phyloP scores from a whole-genome alignment of 2,113 vertebrate genomes.

The Nannospalax galili region DNA sequence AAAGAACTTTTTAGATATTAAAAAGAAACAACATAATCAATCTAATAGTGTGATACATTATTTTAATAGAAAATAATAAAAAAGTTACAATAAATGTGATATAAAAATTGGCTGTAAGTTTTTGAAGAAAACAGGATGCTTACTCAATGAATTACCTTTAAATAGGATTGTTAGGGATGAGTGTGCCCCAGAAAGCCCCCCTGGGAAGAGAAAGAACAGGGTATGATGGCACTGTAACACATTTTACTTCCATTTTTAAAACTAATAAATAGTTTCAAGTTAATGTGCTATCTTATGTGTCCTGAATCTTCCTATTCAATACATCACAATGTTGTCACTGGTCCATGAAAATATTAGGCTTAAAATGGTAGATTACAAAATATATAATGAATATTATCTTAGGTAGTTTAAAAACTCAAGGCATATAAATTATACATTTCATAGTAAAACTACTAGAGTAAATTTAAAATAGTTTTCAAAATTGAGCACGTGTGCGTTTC shows the following conservation, averaged over 20 bases:
- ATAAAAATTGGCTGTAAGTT: neutral
- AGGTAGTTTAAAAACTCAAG: neutral
- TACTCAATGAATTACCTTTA: neutral
- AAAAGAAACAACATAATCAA: too few species aligned
- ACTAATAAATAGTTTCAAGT: neutral
- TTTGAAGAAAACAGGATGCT: neutral
- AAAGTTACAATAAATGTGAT: neutral
- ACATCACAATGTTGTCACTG: neutral
- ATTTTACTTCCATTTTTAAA: neutral
- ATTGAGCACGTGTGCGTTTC: neutral
- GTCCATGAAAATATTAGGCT: neutral
- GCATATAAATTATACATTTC: neutral
- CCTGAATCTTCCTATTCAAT: neutral
- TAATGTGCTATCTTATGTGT: neutral
- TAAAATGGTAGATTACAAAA: neutral
- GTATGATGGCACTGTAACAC: accelerated
- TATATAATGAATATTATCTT: neutral
- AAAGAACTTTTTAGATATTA: neutral
- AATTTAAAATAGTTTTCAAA: neutral
- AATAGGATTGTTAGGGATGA: neutral
- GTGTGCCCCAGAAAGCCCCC: neutral
- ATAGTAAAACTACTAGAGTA: conserved; percentile 3
- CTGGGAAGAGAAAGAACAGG: neutral
- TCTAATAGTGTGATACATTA: neutral
- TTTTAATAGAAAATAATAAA: neutral